phyloP scores from a whole-genome alignment of 2,888 invertebrate species.

The Orthosia gothica region DNA sequence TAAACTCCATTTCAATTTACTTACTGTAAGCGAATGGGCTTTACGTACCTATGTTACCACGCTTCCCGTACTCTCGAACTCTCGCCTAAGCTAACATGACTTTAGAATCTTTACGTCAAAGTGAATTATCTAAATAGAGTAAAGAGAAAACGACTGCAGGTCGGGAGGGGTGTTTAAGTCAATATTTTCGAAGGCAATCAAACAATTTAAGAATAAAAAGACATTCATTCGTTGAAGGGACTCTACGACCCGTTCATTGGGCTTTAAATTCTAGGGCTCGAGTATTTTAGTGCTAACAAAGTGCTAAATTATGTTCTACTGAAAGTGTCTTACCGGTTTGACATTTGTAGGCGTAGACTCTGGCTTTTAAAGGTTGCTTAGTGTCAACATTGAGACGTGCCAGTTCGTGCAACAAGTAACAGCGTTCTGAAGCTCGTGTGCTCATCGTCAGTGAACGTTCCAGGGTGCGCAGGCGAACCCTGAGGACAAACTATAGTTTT shows the following conservation, averaged over 20 bases:
- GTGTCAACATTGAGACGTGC: conserved; percentile 83
- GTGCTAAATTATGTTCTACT: conserved; percentile 50
- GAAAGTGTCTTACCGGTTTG: conserved; percentile 79
- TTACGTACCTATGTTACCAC: conserved; percentile 8
- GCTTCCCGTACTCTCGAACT: conserved; percentile 12
- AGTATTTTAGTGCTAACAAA: conserved; percentile 58
- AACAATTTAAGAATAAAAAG: conserved; percentile 36
- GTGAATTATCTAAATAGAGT: conserved; percentile 33
- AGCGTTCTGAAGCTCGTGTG: conserved; percentile 81
- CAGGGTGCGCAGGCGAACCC: conserved; percentile 80
- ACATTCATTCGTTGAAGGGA: conserved; percentile 35
- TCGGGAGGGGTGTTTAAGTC: conserved; percentile 4
- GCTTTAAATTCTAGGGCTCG: conserved; percentile 48
- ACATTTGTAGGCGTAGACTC: conserved; percentile 84
- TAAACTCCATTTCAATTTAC: conserved; percentile 52
- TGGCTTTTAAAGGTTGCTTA: conserved; percentile 80
- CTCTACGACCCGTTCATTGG: conserved; percentile 52
- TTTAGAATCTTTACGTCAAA: conserved; percentile 24
- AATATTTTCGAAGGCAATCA: conserved; percentile 46
- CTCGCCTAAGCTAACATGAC: no score
- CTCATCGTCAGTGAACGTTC: conserved; percentile 80
- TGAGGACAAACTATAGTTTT: conserved; percentile 57
- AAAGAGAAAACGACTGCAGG: conserved; percentile 18
- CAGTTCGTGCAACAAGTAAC: conserved; percentile 86
- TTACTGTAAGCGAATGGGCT: conserved; percentile 38